Conservation (phyloP, 2,113 vertebrate species). For the Chaenocephalus aceratus region DNA sequence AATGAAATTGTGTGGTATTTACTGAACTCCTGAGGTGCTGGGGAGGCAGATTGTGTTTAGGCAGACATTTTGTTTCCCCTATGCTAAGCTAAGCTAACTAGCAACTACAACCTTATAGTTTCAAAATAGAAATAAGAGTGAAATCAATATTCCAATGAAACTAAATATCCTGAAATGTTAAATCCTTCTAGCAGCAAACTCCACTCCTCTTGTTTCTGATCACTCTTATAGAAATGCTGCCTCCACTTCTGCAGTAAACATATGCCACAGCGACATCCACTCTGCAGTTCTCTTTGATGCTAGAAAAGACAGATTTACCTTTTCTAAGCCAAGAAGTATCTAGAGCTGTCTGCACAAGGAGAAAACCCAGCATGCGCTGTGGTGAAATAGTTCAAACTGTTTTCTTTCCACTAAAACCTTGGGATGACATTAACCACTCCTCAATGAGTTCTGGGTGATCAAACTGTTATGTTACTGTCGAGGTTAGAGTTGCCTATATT, state of each 20-base stretch:
- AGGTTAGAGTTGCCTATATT: constrained; percentile 5
- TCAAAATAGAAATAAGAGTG: neutral
- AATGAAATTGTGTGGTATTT: neutral
- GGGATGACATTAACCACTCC: neutral
- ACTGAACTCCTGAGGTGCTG: neutral
- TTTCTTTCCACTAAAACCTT: neutral
- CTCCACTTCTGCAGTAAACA: neutral
- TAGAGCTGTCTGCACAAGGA: neutral
- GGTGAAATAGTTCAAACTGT: neutral
- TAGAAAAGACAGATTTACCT: neutral
- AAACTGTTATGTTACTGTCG: neutral
- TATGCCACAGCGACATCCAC: neutral
- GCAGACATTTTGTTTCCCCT: neutral
- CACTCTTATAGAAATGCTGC: neutral
- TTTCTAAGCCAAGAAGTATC: neutral
- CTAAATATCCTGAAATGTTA: neutral
- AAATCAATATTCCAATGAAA: neutral
- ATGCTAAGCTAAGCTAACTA: constrained; percentile 1
- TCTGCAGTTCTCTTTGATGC: neutral
- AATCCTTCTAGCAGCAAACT: neutral
- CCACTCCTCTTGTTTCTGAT: neutral
- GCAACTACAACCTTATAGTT: neutral
- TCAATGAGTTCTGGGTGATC: neutral
- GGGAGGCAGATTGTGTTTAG: neutral
- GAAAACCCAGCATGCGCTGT: neutral